Percentiles rank a stretch among this genome's conserved stretches.
Conservation (phyloP, 2,113 vertebrate genomes). For the human (Homo sapiens) region GRCh38 chr4:47137001-47137500, state of each 20-base stretch:
- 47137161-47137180: background rate
- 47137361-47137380: background rate
- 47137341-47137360: background rate
- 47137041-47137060: background rate
- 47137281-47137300: background rate
- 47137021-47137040: background rate
- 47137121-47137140: background rate
- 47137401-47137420: background rate
- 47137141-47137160: background rate
- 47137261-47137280: background rate
- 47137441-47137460: background rate
- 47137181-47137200: background rate
- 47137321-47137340: background rate
- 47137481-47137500: constrained; percentile 4
- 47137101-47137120: background rate
- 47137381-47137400: background rate
- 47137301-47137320: background rate
- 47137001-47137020: background rate
- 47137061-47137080: background rate
- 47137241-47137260: background rate
- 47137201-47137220: background rate
- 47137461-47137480: constrained; percentile 41
- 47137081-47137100: background rate
- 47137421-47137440: background rate
- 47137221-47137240: background rate